phyloP scores from a whole-genome alignment of 2,113 vertebrate genomes.

The Archilochus colubris region DNA sequence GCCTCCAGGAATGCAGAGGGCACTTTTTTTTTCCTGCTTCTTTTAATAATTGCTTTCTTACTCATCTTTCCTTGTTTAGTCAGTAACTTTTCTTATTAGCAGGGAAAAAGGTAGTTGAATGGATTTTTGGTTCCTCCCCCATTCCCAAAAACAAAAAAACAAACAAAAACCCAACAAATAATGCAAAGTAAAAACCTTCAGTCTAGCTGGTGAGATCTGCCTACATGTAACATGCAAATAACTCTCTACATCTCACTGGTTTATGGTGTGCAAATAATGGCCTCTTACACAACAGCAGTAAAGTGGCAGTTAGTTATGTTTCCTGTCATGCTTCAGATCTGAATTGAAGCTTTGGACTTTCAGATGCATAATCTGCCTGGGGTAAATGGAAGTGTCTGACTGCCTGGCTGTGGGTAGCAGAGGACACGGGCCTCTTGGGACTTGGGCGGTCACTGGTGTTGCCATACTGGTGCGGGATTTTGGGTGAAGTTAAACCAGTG shows the following conservation, averaged over 20 bases:
- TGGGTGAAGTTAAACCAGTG: not conserved
- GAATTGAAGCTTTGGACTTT: not conserved
- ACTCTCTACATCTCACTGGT: not conserved
- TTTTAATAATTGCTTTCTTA: not conserved
- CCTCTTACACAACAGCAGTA: conserved; percentile 33
- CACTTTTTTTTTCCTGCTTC: not conserved
- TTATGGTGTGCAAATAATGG: conserved; percentile 54
- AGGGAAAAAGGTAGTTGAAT: not conserved
- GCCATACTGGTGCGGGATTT: not conserved
- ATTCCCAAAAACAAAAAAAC: not conserved
- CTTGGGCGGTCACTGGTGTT: not conserved
- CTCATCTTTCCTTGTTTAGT: not conserved
- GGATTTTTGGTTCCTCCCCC: not conserved
- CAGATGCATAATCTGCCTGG: not conserved
- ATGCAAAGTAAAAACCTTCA: not conserved
- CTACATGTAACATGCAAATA: not conserved
- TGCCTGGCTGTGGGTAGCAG: not conserved
- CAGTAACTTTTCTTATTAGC: fast-evolving
- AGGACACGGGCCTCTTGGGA: no score
- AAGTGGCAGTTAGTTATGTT: conserved; percentile 15
- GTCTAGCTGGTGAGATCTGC: not conserved
- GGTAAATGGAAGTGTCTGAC: not conserved
- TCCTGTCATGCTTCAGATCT: not conserved
- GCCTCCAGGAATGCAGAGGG: not conserved
- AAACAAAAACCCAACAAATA: not conserved